A percentile compares a stretch with the other conserved stretches of the same genome.
These are phyloP conservation scores for Gallinago solitaria DNA, from an alignment of 2,797 vertebrate species.

Conservation along the genomic window DNA sequence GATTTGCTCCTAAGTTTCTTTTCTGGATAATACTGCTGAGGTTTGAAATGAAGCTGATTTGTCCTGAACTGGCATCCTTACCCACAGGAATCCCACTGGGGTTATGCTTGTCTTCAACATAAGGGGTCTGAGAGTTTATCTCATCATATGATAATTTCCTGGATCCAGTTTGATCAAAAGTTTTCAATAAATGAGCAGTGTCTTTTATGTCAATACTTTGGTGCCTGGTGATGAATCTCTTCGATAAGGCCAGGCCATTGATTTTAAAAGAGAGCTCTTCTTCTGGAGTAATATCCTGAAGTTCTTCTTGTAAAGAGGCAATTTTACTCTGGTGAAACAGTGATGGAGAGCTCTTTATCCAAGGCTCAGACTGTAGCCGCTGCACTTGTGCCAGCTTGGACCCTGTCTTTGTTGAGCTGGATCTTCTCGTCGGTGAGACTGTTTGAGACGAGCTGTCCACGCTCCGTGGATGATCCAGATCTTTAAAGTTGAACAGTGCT, in stretches of 20 bases:
- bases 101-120: conserved; percentile 77
- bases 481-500: conserved; percentile 76
- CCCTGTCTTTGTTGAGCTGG: conserved; percentile 28
- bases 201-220: conserved; percentile 86
- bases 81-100: conserved; percentile 64
- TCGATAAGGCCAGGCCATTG: conserved; percentile 67
- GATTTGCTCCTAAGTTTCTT: conserved; percentile 82
- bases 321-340: conserved; percentile 82
- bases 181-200: conserved; percentile 73
- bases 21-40: conserved; percentile 82
- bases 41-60: conserved; percentile 81
- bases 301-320: conserved; percentile 81
- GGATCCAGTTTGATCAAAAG: conserved; percentile 73
- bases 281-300: conserved; percentile 74
- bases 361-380: conserved; percentile 78
- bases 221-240: conserved; percentile 76
- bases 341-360: conserved; percentile 78
- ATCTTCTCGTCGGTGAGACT: conserved; percentile 73
- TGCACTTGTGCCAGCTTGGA: conserved; percentile 77
- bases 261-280: conserved; percentile 79
- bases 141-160: conserved; percentile 86
- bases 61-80: conserved; percentile 75
- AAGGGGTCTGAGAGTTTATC: conserved; percentile 76
- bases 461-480: conserved; percentile 52
- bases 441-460: conserved; percentile 59